Conservation (phyloP, 2,888 invertebrate genomes). For the Erebia ligea region DNA sequence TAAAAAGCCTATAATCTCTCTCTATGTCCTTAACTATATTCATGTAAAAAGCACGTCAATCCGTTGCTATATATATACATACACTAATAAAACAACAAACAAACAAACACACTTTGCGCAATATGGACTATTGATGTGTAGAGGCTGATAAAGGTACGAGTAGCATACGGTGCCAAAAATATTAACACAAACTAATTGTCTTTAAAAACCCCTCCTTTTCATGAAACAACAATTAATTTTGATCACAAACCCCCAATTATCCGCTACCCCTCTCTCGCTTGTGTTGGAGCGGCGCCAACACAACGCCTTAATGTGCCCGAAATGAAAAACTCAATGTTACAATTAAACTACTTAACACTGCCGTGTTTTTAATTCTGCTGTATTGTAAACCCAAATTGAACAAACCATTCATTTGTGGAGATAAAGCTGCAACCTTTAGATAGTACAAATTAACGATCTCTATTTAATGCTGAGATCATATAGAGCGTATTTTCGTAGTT, state of each 20-base stretch:
- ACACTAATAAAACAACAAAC: too few relatives aligned
- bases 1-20: too few relatives aligned
- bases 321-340: slow-evolving; percentile 29
- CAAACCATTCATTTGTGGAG: background rate
- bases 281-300: slow-evolving; percentile 51
- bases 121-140: too few relatives aligned
- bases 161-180: background rate
- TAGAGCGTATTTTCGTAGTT: too few relatives aligned
- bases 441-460: too few relatives aligned
- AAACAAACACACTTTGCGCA: too few relatives aligned
- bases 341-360: slow-evolving; percentile 28
- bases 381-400: background rate
- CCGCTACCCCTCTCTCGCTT: slow-evolving; percentile 40
- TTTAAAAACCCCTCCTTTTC: slow-evolving; percentile 42
- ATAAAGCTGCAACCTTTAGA: too few relatives aligned
- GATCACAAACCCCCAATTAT: slow-evolving; percentile 56
- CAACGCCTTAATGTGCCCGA: slow-evolving; percentile 26
- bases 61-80: too few relatives aligned
- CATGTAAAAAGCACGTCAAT: too few relatives aligned
- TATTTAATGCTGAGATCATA: too few relatives aligned
- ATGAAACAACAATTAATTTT: slow-evolving; percentile 50
- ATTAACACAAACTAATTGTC: slow-evolving; percentile 27
- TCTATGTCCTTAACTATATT: too few relatives aligned
- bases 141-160: background rate
- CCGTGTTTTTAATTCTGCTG: slow-evolving; percentile 25